These are phyloP conservation scores for Crenuchus spilurus DNA, from an alignment of 2,797 vertebrate genomes.

Conservation along the genomic window DNA sequence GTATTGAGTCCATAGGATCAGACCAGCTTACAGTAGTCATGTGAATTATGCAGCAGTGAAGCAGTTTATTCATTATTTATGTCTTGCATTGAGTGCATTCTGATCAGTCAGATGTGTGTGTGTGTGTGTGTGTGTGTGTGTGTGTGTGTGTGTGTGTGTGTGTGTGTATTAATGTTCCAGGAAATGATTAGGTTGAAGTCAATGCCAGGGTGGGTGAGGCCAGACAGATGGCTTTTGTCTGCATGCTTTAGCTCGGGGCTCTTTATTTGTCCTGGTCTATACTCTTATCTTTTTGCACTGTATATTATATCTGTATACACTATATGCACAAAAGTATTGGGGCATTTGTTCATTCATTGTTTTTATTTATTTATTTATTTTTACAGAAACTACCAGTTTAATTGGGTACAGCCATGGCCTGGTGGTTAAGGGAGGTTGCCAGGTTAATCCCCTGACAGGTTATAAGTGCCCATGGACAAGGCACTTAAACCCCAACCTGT, in stretches of 20 bases:
- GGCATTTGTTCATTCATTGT: too few species aligned
- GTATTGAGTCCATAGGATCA: background rate
- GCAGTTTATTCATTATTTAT: background rate
- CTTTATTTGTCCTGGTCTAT: background rate
- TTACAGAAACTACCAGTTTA: too few species aligned
- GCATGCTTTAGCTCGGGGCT: background rate
- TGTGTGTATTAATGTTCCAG: background rate
- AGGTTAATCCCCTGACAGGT: too few species aligned
- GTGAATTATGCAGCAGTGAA: background rate
- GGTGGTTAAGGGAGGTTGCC: too few species aligned
- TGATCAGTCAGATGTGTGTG: background rate
- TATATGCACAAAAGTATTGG: too few species aligned
- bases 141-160: slow-evolving; percentile 17
- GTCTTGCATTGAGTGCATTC: background rate
- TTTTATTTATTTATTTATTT: too few species aligned
- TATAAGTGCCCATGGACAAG: too few species aligned
- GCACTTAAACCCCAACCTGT: too few species aligned
- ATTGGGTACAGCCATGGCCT: too few species aligned
- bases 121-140: slow-evolving; percentile 8
- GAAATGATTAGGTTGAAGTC: slow-evolving; percentile 4
- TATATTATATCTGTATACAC: background rate
- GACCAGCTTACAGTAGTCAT: background rate
- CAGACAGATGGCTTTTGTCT: slow-evolving; percentile 16
- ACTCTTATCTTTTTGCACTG: background rate
- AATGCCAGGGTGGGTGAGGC: background rate